Evolutionary conservation across 2,888 invertebrate species (phyloP), one percentile per base, ranked within the genome.

Genomic region (Bugula neritina): DNA sequence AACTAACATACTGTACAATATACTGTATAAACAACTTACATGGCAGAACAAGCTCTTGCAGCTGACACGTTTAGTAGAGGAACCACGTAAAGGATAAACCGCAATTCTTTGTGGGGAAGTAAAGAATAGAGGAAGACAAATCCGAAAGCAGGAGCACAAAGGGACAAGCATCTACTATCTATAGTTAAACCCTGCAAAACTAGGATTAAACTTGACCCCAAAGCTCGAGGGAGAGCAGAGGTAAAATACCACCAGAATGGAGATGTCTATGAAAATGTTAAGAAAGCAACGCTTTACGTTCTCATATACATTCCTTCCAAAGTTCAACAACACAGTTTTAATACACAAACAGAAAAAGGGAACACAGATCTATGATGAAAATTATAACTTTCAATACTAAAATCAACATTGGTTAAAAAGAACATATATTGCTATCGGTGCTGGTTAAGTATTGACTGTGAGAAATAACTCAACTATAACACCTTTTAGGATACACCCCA

Each of bases 401-500:
- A n/a, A n/a, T n/a, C n/a, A n/a, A n/a, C n/a, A n/a, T n/a, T n/a
- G n/a, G n/a, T n/a, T n/a, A n/a, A n/a, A n/a, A n/a, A n/a, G n/a
- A n/a, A n/a, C n/a, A n/a, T n/a, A n/a, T n/a, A n/a, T n/a, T n/a
- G n/a, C n/a, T n/a, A n/a, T n/a, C n/a, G n/a, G n/a, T n/a, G n/a
- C n/a, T n/a, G n/a, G n/a, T n/a, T n/a, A n/a, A n/a, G n/a, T n/a
- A n/a, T n/a, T n/a, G n/a, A n/a, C n/a, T n/a, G n/a, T n/a, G n/a
- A n/a, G n/a, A n/a, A n/a, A n/a, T n/a, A n/a, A n/a, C n/a, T n/a
- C n/a, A n/a, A n/a, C n/a, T n/a, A n/a, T n/a, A n/a, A n/a, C n/a
- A n/a, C n/a, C n/a, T n/a, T n/a, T n/a, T n/a, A 92, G 91, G 91
- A 92, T 92, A 96, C 95, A 82, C 99, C 99, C 92, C 94, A 99